Conservation (phyloP, 2,113 vertebrate genomes). For the Osmerus eperlanus region DNA sequence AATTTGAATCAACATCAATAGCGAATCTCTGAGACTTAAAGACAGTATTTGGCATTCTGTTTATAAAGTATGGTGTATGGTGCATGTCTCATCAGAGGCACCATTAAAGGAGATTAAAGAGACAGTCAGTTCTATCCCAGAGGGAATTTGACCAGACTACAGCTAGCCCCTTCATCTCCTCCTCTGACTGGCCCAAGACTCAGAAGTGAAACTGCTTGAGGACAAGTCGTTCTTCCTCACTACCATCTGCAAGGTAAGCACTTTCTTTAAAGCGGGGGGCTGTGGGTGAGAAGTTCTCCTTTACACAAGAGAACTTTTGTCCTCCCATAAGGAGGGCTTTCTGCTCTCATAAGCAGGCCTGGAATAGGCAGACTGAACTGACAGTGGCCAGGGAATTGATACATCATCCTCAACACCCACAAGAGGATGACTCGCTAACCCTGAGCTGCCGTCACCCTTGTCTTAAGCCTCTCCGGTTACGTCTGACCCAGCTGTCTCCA, state of each 20-base stretch:
- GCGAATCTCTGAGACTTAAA: constrained; percentile 21
- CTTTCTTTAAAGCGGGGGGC: constrained; percentile 26
- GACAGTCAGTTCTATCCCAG: constrained; percentile 8
- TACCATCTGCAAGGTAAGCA: constrained; percentile 52
- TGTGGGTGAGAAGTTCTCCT: background rate
- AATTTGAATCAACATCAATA: constrained; percentile 26
- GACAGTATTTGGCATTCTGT: background rate
- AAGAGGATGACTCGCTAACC: constrained; percentile 12
- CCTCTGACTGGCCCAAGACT: constrained; percentile 29
- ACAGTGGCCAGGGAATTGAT: constrained; percentile 18
- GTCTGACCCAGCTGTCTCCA: constrained; percentile 50
- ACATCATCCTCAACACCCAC: constrained; percentile 19
- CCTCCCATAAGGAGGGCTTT: constrained; percentile 18
- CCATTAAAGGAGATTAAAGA: constrained; percentile 15
- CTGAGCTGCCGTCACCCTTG: constrained; percentile 28
- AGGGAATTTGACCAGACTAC: constrained; percentile 5
- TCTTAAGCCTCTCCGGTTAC: constrained; percentile 36
- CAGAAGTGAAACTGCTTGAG: constrained; percentile 38
- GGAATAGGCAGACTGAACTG: constrained; percentile 15
- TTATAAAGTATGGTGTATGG: background rate
- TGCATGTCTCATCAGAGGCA: background rate
- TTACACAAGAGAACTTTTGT: constrained; percentile 10
- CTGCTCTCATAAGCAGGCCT: constrained; percentile 38
- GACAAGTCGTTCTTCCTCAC: constrained; percentile 30
- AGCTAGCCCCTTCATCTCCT: constrained; percentile 38